Base-by-base conservation (phyloP, 2,888 invertebrate species). In the Euzetes globulus region DNA sequence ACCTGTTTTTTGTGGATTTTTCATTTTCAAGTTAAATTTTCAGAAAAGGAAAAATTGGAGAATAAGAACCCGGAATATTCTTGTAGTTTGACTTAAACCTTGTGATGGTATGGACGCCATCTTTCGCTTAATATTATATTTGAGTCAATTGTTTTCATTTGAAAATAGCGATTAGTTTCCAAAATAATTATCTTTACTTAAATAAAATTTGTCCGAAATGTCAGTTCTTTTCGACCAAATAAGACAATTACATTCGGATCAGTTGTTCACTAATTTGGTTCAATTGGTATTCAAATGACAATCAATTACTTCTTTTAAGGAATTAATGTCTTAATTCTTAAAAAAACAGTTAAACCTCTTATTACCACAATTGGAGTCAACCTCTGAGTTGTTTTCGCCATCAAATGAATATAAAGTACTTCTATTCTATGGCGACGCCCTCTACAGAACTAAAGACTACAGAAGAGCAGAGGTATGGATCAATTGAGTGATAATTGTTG, bases 201-300 rank as follows among this genome's bases (percentile, higher is more conserved):
- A 33, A 33, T 33, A 6, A 33, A 7, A 7, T 50, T 50, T 50
- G 15, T 7, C n/a, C 4, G 25, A 11, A 55, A 55, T 55, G 55
- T n/a, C 55, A 25, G 3, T n/a, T 3, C 55, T 55, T 9, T 86
- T 87, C 79, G 88, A 89, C 74, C 88, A 90, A 81, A 84, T 91
- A 6, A 88, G 89, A 78, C 84, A 86, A 55, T 83, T 91, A 29
- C 89, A 88, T 80, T 89, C 90, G 75, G 87, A 88, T 41, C 81
- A 89, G 78, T 83, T 91, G 1, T 88, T 90, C 81, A 88, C 88
- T 13, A 90, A 90, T 82, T 87, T 90, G 19, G 86, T 88, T 71
- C 85, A 87, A 79, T 82, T 90, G 82, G 90, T 90, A 85, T 86
- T 86, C 33, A 78, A 75, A 68, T 45, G 70, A 75, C 11, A 19